Evolutionary conservation across 1,140 invertebrate species (phyloP), one percentile per base, ranked within the genome.

Genomic region (Drosophila punjabiensis): DNA sequence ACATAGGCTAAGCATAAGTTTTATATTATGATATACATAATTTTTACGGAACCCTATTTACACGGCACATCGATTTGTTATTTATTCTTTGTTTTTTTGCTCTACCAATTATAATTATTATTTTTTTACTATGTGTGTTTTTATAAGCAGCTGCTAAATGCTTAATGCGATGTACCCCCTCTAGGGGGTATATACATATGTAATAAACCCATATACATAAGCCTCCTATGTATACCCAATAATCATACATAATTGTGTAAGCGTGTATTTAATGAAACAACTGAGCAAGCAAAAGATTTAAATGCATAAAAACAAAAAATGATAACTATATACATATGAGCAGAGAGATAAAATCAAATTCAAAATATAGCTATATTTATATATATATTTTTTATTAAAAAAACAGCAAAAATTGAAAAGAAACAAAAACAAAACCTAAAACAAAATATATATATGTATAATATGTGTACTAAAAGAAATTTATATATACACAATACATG

Each of bases 301-400:
- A 83, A 37, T 56, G 64, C 75, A 78, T 71, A 63, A 41, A 63
- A 69, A 52, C 32, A 37, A 85, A 78, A 81, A 79, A 89, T 68
- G 69, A 84, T 78, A 88, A 88, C 85, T 89, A 89, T 89, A 88
- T 88, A 88, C 85, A 88, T 88, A 88, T 88, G 85, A 89, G 78
- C 85, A 88, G 81, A 88, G 83, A 87, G 85, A 88, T 88, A 89
- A 88, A 88, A 88, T 88, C 85, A 88, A 88, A 88, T 88, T 79
- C 60, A 88, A 81, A 88, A 89, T 81, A 84, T 89, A 84, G 81
- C 73, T 89, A 89, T 88, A 81, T 88, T 84, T 88, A 89, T 88
- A 88, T 88, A 88, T 88, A 88, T 88, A 88, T 88, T 89, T 88
- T 88, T 89, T 88, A 89, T 89, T 84, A 84, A 89, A 88, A 88